Evolutionary conservation across 1,140 invertebrate genomes (phyloP), one percentile per base, ranked within the genome.

Genomic region (Vollenhovia emeryi): DNA sequence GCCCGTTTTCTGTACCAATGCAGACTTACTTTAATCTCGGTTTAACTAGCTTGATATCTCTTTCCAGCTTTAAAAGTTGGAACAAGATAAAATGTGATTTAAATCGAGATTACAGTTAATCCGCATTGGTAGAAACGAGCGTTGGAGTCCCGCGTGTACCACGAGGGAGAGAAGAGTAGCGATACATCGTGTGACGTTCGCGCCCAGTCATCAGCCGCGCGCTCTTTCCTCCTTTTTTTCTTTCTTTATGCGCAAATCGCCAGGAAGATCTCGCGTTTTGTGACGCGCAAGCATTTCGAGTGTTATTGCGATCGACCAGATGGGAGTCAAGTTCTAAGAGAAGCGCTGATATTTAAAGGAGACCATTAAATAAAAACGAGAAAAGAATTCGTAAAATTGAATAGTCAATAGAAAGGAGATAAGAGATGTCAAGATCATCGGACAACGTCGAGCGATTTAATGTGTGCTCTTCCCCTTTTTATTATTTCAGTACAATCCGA

Each of bases 401-500:
- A 60, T 11, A 40, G 21, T 43, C 21, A 7, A 4, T 8, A 21
- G 15, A 40, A 13, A 50, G 30, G 15, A 68, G 30, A 68, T 13
- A 18, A 78, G 13, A 50, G 15, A 75, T 30, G n/a, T 15, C 30
- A 36, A 55, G n/a, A 1, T 48, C 3, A 62, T 33, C 0, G 13
- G 21, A 13, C 30, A 21, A 82, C 7, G 21, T 13, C 18, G n/a
- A n/a, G 18, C 13, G n/a, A 73, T 73, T 57, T 73, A 27, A 33
- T 79, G 21, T 9, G n/a, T n/a, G n/a, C n/a, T 52, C 24, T 43
- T 2, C n/a, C n/a, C n/a, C n/a, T 36, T 9, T 21, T 55, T 60
- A 33, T 13, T 57, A 18, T 95, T 95, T 60, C 93, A 97, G 96
- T 96, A 96, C 85, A 96, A 97, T 83, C 96, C 96, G 85, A 95